phyloP scores from a whole-genome alignment of 2,797 vertebrate species.

The Takifugu ocellatus region DNA sequence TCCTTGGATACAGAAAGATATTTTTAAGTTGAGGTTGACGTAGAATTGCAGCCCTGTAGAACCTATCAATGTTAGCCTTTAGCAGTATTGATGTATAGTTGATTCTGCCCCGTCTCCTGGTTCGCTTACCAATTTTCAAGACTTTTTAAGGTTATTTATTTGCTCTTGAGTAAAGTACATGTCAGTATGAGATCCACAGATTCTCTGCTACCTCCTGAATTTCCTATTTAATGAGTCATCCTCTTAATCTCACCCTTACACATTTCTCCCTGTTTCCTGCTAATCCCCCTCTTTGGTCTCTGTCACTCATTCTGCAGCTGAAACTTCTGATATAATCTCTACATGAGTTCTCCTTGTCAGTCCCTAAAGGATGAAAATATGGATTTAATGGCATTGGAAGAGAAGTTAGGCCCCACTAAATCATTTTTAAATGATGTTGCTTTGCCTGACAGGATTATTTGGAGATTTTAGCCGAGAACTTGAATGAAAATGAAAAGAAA shows the following conservation, averaged over 20 bases:
- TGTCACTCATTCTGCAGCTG: slow-evolving; percentile 23
- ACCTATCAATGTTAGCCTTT: slow-evolving; percentile 32
- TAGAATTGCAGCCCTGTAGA: slow-evolving; percentile 36
- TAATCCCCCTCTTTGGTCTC: slow-evolving; percentile 41
- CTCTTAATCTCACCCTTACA: slow-evolving; percentile 28
- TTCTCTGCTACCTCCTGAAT: neutral
- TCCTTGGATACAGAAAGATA: too few relatives aligned
- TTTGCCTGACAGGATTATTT: slow-evolving; percentile 20
- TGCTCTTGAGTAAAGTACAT: neutral
- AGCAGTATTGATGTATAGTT: slow-evolving; percentile 32
- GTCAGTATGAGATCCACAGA: neutral
- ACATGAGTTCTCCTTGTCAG: neutral
- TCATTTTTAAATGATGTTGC: slow-evolving; percentile 9
- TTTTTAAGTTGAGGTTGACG: slow-evolving; percentile 15
- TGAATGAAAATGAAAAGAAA: too few relatives aligned
- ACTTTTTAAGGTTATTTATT: slow-evolving; percentile 9
- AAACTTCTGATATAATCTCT: slow-evolving; percentile 2
- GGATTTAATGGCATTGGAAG: slow-evolving; percentile 4
- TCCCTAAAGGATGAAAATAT: slow-evolving; percentile 21
- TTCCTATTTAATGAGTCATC: slow-evolving; percentile 14
- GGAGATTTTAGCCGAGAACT: slow-evolving; percentile 35
- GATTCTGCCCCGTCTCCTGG: too few relatives aligned
- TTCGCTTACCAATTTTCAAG: neutral
- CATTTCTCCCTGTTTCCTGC: slow-evolving; percentile 21
- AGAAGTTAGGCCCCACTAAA: neutral